A percentile compares a stretch with the other conserved stretches of the same genome.
Conservation (phyloP, 2,797 vertebrate genomes). For the Sebastiscus tertius region DNA sequence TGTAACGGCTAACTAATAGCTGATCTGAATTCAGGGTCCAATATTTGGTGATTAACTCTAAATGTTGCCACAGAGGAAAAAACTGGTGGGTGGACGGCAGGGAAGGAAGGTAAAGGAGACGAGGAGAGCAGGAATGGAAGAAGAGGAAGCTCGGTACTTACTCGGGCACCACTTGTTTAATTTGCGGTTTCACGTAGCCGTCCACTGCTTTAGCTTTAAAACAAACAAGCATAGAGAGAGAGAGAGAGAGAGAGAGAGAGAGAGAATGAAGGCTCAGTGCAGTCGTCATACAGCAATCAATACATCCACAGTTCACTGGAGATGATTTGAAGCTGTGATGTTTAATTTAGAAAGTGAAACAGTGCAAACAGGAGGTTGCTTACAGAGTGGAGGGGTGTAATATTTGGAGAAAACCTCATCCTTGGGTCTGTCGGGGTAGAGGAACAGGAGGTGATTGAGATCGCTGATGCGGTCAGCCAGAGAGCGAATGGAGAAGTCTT, state of each 20-base stretch:
- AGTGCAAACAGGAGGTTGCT: slow-evolving; percentile 17
- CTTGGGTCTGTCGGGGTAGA: slow-evolving; percentile 94
- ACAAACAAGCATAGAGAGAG: slow-evolving; percentile 41
- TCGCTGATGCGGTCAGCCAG: slow-evolving; percentile 97
- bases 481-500: slow-evolving; percentile 98
- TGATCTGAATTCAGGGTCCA: slow-evolving; percentile 76
- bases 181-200: slow-evolving; percentile 97
- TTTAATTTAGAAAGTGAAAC: not conserved
- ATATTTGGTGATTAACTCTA: slow-evolving; percentile 62
- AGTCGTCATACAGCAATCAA: not conserved
- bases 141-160: slow-evolving; percentile 77
- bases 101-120: not conserved
- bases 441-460: slow-evolving; percentile 94
- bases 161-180: slow-evolving; percentile 98
- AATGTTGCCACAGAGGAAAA: slow-evolving; percentile 45
- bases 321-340: not conserved
- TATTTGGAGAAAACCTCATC: slow-evolving; percentile 98
- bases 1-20: slow-evolving; percentile 69
- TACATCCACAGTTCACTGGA: not conserved
- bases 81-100: not conserved
- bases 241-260: not conserved
- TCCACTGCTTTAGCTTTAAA: slow-evolving; percentile 92
- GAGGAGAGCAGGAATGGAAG: not conserved
- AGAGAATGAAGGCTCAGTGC: not conserved
- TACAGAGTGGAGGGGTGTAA: slow-evolving; percentile 95